A percentile compares a stretch with the other conserved stretches of the same genome.
These are phyloP conservation scores for Troilus luridus DNA, from an alignment of 2,888 invertebrate species.

Conservation along the genomic window DNA sequence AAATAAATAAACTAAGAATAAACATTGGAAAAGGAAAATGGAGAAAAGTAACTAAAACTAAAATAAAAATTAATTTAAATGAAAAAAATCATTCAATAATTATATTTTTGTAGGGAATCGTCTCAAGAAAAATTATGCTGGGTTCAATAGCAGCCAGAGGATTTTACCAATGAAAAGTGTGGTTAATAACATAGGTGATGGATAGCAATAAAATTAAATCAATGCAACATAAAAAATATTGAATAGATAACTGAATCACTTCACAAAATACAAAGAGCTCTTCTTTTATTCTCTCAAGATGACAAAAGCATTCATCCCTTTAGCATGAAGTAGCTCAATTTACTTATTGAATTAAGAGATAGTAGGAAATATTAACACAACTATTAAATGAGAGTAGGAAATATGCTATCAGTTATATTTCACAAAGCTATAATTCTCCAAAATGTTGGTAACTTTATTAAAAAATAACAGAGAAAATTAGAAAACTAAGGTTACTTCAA, in stretches of 20 bases:
- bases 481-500: too few relatives aligned
- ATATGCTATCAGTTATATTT: neutral
- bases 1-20: conserved; percentile 10
- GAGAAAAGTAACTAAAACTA: neutral
- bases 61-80: neutral
- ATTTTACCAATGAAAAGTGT: neutral
- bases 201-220: neutral
- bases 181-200: neutral
- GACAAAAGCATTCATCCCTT: too few relatives aligned
- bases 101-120: neutral
- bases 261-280: neutral
- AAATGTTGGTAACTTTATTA: neutral
- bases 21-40: neutral
- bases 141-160: neutral
- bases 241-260: neutral
- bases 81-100: neutral
- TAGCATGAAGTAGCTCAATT: neutral
- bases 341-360: neutral
- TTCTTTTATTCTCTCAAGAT: too few relatives aligned
- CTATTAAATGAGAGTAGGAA: neutral
- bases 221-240: neutral
- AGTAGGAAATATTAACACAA: neutral
- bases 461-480: too few relatives aligned
- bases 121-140: neutral
- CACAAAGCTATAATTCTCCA: neutral